Evolutionary conservation across 2,797 vertebrate genomes (phyloP), one percentile per base, ranked within the genome.

Genomic region (Oophaga sylvatica): DNA sequence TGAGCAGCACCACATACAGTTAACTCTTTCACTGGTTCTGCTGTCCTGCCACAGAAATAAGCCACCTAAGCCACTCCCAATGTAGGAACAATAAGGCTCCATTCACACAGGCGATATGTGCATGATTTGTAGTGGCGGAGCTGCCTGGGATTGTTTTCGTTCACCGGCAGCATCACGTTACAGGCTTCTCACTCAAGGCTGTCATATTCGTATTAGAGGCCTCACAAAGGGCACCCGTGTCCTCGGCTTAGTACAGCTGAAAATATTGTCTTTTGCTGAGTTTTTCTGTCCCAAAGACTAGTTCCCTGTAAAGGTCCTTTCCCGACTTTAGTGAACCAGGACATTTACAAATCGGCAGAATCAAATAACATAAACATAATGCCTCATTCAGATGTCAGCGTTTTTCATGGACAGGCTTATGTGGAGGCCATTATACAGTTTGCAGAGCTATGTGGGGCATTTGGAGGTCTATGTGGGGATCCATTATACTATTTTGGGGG

Each of bases 31-130:
- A 68, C 63, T 57, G 45, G 65, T 53, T 70, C 45, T 82, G 81
- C 65, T 82, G 81, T 70, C 65, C 81, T 82, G 81, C 65, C 81
- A 70, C 48, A 17, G 81, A 70, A 82, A 70, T 56, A 57, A 45
- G 82, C 70, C 19, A 35, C 26, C 71, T 84, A 60, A 84, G 83
- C 83, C 77, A 84, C 71, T 76, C 83, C 60, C 41, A 84, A 29
- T 53, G 59, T 45, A 41, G 70, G 1, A 76, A 84, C 83, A 84
- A 84, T 77, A 76, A 60, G 83, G 41, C 29, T 19, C 56, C 59
- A 84, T 48, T 75, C 70, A 84, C 71, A 76, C 22, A 20, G 31
- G 6, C 83, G 48, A 56, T 84, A 53, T 48, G 48, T 77, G 83
- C 71, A 77, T 76, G 83, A 63, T 75, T 73, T 84, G 70, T 84